Conservation (phyloP, 92 coral and sea anemone species). For the Muricea muricata region DNA sequence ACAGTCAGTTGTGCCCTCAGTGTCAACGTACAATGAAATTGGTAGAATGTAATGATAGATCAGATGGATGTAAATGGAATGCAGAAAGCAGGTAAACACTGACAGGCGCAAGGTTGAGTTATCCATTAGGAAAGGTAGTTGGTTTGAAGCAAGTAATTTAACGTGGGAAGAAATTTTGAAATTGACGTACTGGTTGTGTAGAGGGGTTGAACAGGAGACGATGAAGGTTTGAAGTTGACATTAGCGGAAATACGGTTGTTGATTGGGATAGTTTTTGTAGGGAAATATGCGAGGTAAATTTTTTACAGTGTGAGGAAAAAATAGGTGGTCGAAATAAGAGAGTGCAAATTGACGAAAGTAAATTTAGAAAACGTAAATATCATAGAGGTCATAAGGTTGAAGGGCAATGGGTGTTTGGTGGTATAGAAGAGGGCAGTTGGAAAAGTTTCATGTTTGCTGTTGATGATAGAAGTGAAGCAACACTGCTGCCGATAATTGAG, state of each 20-base stretch:
- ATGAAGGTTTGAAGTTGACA: conserved; percentile 34
- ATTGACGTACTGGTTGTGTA: conserved; percentile 65
- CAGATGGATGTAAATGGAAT: conserved; percentile 61
- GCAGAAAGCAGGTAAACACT: conserved; percentile 44
- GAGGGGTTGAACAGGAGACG: conserved; percentile 42
- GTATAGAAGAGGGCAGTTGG: not conserved
- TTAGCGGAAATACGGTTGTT: conserved; percentile 52
- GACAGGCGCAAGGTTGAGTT: conserved; percentile 54
- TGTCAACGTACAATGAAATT: conserved; percentile 27
- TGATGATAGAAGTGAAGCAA: conserved; percentile 1
- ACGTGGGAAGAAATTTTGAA: conserved; percentile 56
- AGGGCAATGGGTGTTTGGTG: conserved; percentile 53
- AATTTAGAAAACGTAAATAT: conserved; percentile 44
- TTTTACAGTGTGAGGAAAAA: conserved; percentile 25
- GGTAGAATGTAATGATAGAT: conserved; percentile 47
- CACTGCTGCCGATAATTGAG: too few species aligned
- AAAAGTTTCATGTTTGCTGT: conserved; percentile 27
- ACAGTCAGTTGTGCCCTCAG: conserved; percentile 15
- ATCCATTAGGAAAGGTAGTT: conserved; percentile 56
- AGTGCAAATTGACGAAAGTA: conserved; percentile 40
- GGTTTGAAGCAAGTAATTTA: conserved; percentile 54
- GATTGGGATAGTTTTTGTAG: conserved; percentile 71
- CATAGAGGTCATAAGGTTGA: conserved; percentile 43
- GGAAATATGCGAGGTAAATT: conserved; percentile 69
- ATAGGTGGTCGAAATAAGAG: conserved; percentile 35